phyloP scores from a whole-genome alignment of 2,888 invertebrate species.

The Aphrophora alni region DNA sequence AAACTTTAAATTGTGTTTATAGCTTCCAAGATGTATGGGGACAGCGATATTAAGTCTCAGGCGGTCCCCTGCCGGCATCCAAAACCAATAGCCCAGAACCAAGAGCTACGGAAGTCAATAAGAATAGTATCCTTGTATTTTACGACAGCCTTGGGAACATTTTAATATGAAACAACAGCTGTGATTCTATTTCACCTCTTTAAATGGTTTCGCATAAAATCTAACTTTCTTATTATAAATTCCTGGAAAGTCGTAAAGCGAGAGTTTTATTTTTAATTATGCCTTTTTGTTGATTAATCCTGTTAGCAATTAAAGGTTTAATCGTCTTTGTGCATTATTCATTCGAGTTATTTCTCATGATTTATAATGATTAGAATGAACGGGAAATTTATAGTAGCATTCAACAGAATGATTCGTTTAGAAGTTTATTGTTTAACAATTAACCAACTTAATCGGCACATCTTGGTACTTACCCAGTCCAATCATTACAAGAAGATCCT shows the following conservation, averaged over 20 bases:
- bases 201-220: neutral
- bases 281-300: too few species aligned
- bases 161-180: conserved; percentile 9
- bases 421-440: too few species aligned
- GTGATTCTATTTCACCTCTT: neutral
- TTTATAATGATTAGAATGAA: too few species aligned
- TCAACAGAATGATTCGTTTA: too few species aligned
- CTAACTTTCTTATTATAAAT: neutral
- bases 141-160: neutral
- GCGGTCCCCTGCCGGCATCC: conserved; percentile 2
- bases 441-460: too few species aligned
- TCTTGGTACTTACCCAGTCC: too few species aligned
- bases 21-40: neutral
- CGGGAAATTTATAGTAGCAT: too few species aligned
- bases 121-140: neutral
- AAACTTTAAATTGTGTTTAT: neutral
- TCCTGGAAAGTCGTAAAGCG: neutral
- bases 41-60: neutral
- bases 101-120: neutral
- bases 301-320: too few species aligned
- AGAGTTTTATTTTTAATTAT: too few species aligned
- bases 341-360: too few species aligned
- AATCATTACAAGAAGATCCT: too few species aligned
- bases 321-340: too few species aligned
- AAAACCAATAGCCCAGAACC: conserved; percentile 9